Evolutionary conservation across 2,113 vertebrate species (phyloP).

Genomic region (Toxotes chatareus): DNA sequence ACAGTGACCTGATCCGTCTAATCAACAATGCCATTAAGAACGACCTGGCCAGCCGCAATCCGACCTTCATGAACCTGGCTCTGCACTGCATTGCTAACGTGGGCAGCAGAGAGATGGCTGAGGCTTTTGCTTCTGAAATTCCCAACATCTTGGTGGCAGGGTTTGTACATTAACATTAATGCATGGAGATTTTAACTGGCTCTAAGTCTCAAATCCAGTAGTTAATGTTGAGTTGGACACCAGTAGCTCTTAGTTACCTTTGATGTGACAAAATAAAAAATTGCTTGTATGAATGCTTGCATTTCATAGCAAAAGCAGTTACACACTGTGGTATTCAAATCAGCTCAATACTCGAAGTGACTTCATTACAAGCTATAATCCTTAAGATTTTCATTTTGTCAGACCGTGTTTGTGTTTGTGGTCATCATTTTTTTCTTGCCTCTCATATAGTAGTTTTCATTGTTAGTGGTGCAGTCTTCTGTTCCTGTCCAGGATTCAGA

Average conservation of each 20-base stretch:
- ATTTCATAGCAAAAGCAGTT: background rate
- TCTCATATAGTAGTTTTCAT: background rate
- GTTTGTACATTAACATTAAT: conserved; percentile 67
- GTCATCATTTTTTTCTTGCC: background rate
- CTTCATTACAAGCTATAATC: background rate
- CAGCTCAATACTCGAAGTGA: too few species aligned
- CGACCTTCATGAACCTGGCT: conserved; percentile 93
- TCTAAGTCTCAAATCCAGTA: background rate
- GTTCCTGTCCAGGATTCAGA: too few species aligned
- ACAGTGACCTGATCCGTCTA: conserved; percentile 91
- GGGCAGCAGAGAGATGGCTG: conserved; percentile 93
- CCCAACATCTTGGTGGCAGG: conserved; percentile 91
- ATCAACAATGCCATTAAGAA: conserved; percentile 94
- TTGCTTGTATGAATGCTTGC: background rate
- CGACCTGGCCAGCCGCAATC: conserved; percentile 91
- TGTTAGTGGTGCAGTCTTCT: too few species aligned
- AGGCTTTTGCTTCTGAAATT: conserved; percentile 90
- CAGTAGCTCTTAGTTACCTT: background rate
- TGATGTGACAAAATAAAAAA: background rate
- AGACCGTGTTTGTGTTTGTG: too few species aligned
- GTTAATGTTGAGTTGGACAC: background rate
- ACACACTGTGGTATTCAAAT: background rate
- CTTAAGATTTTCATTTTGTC: background rate
- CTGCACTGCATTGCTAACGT: conserved; percentile 93
- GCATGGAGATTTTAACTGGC: background rate